phyloP scores from a whole-genome alignment of 2,113 vertebrate genomes.

The Sakesphorus luctuosus region DNA sequence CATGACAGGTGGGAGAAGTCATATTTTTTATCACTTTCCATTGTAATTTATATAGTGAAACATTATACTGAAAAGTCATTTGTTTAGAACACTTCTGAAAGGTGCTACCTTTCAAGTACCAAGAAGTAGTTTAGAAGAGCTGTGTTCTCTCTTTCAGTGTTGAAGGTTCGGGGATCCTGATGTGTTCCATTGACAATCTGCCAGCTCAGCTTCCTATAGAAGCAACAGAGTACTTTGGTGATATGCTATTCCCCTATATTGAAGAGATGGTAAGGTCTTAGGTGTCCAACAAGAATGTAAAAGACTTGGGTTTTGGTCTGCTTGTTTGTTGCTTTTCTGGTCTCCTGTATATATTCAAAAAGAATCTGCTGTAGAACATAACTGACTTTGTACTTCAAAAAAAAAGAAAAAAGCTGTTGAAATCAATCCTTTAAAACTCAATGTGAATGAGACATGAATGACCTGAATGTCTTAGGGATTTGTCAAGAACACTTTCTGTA shows the following conservation, averaged over 20 bases:
- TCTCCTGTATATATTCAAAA: slow-evolving; percentile 33
- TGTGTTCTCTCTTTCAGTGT: slow-evolving; percentile 79
- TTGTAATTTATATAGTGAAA: not conserved
- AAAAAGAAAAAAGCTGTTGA: not conserved
- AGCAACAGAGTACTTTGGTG: slow-evolving; percentile 97
- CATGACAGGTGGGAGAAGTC: slow-evolving; percentile 86
- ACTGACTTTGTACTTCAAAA: not conserved
- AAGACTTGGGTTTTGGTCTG: not conserved
- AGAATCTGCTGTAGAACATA: slow-evolving; percentile 76
- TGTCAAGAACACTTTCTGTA: not conserved
- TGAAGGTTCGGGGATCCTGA: slow-evolving; percentile 93
- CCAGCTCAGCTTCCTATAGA: slow-evolving; percentile 97
- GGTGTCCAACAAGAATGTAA: not conserved
- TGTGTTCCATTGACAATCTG: slow-evolving; percentile 98
- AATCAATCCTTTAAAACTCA: not conserved
- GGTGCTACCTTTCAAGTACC: not conserved
- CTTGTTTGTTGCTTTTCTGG: slow-evolving; percentile 46
- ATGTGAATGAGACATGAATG: not conserved
- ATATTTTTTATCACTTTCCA: not conserved
- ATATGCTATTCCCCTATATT: slow-evolving; percentile 91
- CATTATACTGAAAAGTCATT: not conserved
- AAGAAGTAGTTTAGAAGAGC: not conserved
- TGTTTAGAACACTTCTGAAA: not conserved
- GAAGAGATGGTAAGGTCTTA: slow-evolving; percentile 93
- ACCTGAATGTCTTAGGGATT: not conserved